A percentile compares a stretch with the other conserved stretches of the same genome.
Evolutionary conservation across 37 sponge, comb jelly and placozoan species (phyloP).

Genomic region (Tethya wilhelma): DNA sequence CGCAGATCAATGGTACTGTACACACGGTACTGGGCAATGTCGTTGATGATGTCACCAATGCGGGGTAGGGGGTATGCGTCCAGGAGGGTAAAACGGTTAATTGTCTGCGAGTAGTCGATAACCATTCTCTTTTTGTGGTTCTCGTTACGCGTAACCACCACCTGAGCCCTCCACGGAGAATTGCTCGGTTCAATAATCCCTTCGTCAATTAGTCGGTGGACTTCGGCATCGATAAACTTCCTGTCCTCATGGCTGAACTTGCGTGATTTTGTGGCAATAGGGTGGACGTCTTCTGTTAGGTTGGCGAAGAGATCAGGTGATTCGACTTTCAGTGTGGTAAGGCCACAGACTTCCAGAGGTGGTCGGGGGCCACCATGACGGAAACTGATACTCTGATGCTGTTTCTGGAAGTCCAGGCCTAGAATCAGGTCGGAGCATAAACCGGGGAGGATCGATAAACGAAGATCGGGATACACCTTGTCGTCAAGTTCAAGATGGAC

Average conservation of each 20-base stretch:
- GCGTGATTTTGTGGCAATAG: slow-evolving; percentile 5
- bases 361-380: slow-evolving; percentile 8
- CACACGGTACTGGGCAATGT: not conserved
- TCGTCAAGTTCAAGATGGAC: not conserved
- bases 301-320: not conserved
- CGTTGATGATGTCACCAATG: not conserved
- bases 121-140: not conserved
- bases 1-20: slow-evolving; percentile 15
- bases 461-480: not conserved
- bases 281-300: not conserved
- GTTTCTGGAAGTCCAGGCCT: slow-evolving; percentile 17
- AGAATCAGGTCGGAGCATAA: slow-evolving; percentile 15
- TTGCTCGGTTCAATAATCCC: not conserved
- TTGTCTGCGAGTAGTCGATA: not conserved
- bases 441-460: slow-evolving; percentile 6
- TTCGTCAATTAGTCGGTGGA: not conserved
- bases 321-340: not conserved
- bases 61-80: not conserved
- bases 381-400: slow-evolving; percentile 6
- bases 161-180: not conserved
- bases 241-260: not conserved
- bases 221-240: slow-evolving; percentile 10
- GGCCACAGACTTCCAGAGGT: slow-evolving; percentile 4
- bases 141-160: not conserved
- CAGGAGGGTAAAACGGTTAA: not conserved